Evolutionary conservation across 2,113 vertebrate species (phyloP), one percentile per base, ranked within the genome.

Genomic region (Corythornis madagascariensis): DNA sequence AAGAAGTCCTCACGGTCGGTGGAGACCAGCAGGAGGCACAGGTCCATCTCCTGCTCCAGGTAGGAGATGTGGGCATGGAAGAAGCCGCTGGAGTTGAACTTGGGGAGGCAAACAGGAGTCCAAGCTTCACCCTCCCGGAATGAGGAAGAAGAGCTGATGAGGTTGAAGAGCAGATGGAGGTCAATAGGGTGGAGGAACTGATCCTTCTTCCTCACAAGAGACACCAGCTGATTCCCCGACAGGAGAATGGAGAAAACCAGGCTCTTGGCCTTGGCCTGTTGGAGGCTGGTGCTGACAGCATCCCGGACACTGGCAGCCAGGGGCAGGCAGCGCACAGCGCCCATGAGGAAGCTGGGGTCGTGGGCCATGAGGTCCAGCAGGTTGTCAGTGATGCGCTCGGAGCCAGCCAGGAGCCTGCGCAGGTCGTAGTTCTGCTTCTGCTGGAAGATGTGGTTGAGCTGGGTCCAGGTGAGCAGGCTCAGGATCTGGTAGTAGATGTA

Each of bases 401-500:
- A 99, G 81, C 99, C 99, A 0, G 98, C 98, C 47, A 99, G 98
- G 61, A 99, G 97, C 65, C 99, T 99, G 24, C 99, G 98, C 81
- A 99, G 97, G 97, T 99, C 99, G 4, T 99, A 99, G 98, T 99
- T 99, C 97, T 99, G 99, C 96, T 99, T 99, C 96, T 98, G 98
- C 97, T 99, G 98, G 94, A 99, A 99, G 95, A 99, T 98, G 95
- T 98, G 98, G 97, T 98, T 98, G 94, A 99, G 98, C 97, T 99
- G 99, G 4, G 99, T 98, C 83, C 98, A 98, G 1, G 99, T 99
- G 6, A 99, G 98, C 78, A 99, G 98, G 96, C 99, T 99, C 86
- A 99, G 97, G 48, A 99, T 99, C 97, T 99, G 99, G 96, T 99
- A 99, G 97, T 99, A 99, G 97, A 99, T 99, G 95, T 99, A 99